phyloP scores from a whole-genome alignment of 2,888 invertebrate genomes.

The Physocephala rufipes region DNA sequence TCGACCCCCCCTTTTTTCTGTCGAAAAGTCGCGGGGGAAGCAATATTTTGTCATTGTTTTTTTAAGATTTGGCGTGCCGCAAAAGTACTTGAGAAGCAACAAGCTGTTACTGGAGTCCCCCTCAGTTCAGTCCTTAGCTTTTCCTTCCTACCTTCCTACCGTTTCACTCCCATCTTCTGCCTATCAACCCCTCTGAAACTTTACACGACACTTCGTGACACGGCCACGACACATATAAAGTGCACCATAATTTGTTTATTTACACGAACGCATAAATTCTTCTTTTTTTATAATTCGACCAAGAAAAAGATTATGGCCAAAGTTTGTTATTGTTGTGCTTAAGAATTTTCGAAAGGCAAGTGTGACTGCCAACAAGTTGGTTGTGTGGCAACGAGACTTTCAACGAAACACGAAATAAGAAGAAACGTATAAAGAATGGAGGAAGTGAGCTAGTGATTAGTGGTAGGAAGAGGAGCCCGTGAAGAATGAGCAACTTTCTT shows the following conservation, averaged over 20 bases:
- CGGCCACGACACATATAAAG: conserved; percentile 10
- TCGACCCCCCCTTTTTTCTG: not conserved
- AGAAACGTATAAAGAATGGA: not conserved
- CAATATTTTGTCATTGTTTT: not conserved
- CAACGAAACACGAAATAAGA: not conserved
- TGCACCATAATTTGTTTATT: conserved; percentile 38
- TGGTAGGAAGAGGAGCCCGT: too few species aligned
- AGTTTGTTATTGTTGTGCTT: conserved; percentile 5
- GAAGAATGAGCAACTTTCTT: conserved; percentile 5
- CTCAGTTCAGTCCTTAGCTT: conserved; percentile 1
- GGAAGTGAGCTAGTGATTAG: not conserved
- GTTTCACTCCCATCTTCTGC: too few species aligned
- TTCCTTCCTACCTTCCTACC: conserved; percentile 4
- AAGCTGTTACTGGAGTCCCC: not conserved
- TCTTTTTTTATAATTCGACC: conserved; percentile 35
- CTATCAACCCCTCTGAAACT: too few species aligned
- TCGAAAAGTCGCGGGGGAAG: not conserved
- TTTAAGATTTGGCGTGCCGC: not conserved
- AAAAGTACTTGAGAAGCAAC: conserved; percentile 27
- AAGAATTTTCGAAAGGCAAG: too few species aligned
- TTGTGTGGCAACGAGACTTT: not conserved
- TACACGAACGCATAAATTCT: conserved; percentile 37
- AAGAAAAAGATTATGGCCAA: conserved; percentile 35
- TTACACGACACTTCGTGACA: not conserved
- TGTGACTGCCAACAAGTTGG: too few species aligned